Percentiles rank a stretch among this genome's conserved stretches.
phyloP scores from a whole-genome alignment of 2,113 vertebrate genomes.

The Sporophila hypoxantha region DNA sequence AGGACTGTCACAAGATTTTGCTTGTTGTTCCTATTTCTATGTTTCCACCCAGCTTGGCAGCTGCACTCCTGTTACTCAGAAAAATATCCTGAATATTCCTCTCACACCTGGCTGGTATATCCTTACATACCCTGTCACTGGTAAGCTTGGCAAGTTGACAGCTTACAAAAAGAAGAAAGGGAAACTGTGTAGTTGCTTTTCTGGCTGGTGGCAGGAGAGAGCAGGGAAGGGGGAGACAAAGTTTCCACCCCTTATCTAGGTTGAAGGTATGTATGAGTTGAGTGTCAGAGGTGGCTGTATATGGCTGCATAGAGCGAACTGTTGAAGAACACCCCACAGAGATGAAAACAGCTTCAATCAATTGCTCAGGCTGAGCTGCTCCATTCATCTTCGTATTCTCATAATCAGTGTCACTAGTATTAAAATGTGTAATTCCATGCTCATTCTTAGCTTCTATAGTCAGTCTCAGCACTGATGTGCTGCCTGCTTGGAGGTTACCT shows the following conservation, averaged over 20 bases:
- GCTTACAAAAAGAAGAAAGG: background rate
- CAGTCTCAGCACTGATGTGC: background rate
- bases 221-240: background rate
- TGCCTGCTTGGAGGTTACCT: background rate
- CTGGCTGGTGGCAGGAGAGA: background rate
- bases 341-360: slow-evolving; percentile 20
- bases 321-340: slow-evolving; percentile 21
- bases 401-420: background rate
- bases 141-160: background rate
- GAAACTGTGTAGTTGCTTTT: background rate
- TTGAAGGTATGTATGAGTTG: background rate
- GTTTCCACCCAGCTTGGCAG: background rate
- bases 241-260: background rate
- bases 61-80: background rate
- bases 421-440: background rate
- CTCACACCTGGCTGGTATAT: background rate
- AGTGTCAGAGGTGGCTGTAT: background rate
- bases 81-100: background rate
- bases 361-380: background rate
- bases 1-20: background rate
- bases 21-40: background rate
- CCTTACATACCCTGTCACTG: background rate
- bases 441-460: background rate
- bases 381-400: background rate
- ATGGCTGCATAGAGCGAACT: background rate